Conservation (phyloP, 1,140 invertebrate genomes). For the Liolophura sinensis region DNA sequence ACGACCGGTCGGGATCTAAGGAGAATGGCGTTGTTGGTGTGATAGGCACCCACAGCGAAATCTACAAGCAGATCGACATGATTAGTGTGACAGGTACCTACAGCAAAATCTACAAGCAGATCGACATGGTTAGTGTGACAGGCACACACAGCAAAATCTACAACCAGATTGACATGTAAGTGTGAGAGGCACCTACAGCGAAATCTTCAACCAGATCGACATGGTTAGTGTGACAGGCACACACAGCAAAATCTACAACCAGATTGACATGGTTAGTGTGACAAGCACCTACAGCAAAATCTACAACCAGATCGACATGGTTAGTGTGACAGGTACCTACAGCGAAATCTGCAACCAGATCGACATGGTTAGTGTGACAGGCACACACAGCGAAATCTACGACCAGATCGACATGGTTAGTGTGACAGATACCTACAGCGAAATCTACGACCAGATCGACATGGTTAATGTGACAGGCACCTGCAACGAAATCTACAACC, state of each 20-base stretch:
- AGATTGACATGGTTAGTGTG: neutral
- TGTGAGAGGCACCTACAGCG: neutral
- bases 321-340: neutral
- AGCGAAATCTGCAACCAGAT: neutral
- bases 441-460: neutral
- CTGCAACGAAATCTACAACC: neutral
- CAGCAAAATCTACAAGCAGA: conserved; percentile 12
- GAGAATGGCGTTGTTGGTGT: conserved; percentile 25
- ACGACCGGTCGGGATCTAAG: conserved; percentile 23
- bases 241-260: conserved; percentile 11
- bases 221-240: neutral
- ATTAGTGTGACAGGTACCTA: neutral
- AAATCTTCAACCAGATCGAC: neutral
- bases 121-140: neutral
- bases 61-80: conserved; percentile 14
- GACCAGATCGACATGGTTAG: neutral
- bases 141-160: neutral
- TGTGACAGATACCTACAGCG: neutral
- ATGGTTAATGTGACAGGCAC: neutral
- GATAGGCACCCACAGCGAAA: conserved; percentile 25
- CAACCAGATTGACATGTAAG: neutral
- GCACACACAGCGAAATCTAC: conserved; percentile 6
- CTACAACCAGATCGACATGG: neutral
- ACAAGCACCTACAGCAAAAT: neutral
- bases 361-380: neutral